Evolutionary conservation across 2,113 vertebrate genomes (phyloP).

Genomic region (Menidia beryllina): DNA sequence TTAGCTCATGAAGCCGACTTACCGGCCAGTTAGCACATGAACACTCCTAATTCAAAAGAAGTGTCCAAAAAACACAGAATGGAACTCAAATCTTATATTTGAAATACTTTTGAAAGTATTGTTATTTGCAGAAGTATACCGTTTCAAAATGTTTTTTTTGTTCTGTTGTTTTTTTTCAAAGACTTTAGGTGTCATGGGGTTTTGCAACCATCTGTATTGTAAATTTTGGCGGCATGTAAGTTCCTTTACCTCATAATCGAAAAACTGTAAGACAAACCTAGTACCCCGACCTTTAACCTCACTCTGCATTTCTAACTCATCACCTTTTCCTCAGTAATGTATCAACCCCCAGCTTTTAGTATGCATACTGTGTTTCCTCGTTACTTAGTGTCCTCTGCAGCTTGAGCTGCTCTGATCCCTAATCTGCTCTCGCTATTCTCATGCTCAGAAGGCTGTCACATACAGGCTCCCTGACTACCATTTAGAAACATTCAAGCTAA

Average conservation of each 20-base stretch:
- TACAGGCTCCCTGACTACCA: neutral
- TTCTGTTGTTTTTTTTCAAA: neutral
- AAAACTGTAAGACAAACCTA: slow-evolving; percentile 6
- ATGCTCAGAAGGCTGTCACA: slow-evolving; percentile 1
- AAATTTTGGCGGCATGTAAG: neutral
- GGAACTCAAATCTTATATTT: too few relatives aligned
- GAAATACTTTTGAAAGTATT: too few relatives aligned
- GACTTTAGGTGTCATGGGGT: neutral
- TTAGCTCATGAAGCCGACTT: neutral
- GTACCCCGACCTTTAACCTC: slow-evolving; percentile 22
- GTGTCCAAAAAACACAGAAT: too few relatives aligned
- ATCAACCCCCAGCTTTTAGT: neutral
- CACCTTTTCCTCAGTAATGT: slow-evolving; percentile 11
- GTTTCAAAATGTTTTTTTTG: too few relatives aligned
- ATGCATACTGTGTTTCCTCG: slow-evolving; percentile 1
- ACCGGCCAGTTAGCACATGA: too few relatives aligned
- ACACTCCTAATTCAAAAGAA: too few relatives aligned
- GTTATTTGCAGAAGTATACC: too few relatives aligned
- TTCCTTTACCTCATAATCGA: neutral
- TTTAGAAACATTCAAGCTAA: slow-evolving; percentile 10
- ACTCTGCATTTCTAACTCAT: slow-evolving; percentile 14
- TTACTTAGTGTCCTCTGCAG: slow-evolving; percentile 9
- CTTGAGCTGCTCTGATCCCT: slow-evolving; percentile 23
- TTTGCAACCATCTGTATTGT: neutral
- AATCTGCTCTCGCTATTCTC: slow-evolving; percentile 12